Evolutionary conservation across 2,888 invertebrate species (phyloP).

Genomic region (Agonopterix heracliana): DNA sequence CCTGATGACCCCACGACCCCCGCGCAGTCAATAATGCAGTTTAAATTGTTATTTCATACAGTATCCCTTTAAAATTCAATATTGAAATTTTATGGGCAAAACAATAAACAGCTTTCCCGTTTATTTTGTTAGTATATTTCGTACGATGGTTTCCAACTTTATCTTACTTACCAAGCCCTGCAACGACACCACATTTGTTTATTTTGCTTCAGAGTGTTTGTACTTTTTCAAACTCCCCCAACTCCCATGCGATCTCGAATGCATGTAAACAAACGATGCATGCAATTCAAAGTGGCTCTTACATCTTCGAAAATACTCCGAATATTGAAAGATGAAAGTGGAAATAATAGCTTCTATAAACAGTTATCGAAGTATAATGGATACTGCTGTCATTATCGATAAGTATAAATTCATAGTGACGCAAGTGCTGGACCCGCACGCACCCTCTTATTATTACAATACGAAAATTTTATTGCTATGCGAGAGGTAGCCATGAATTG

Average conservation of each 20-base stretch:
- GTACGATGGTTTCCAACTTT: no score
- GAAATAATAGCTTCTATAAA: no score
- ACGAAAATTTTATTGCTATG: slow-evolving; percentile 42
- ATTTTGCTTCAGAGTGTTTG: not conserved
- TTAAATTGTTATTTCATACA: no score
- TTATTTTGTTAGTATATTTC: not conserved
- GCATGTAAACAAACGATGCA: slow-evolving; percentile 1
- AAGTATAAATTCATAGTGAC: slow-evolving; percentile 62
- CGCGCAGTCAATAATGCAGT: no score
- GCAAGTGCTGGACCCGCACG: slow-evolving; percentile 30
- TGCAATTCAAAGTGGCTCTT: slow-evolving; percentile 1
- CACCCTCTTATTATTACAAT: slow-evolving; percentile 49
- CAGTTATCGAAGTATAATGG: slow-evolving; percentile 21
- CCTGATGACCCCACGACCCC: no score
- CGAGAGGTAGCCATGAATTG: slow-evolving; percentile 46
- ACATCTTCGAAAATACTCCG: no score
- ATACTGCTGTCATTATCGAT: slow-evolving; percentile 55
- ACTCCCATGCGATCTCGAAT: slow-evolving; percentile 1
- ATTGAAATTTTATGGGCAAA: not conserved
- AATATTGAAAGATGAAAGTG: no score
- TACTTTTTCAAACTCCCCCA: not conserved
- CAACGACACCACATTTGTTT: no score
- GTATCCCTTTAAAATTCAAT: no score
- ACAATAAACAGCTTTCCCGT: not conserved
- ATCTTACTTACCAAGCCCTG: no score